Percentiles rank a stretch among this genome's conserved stretches.
Evolutionary conservation across 2,797 vertebrate species (phyloP).

Genomic region (Cyprinodon diabolis): DNA sequence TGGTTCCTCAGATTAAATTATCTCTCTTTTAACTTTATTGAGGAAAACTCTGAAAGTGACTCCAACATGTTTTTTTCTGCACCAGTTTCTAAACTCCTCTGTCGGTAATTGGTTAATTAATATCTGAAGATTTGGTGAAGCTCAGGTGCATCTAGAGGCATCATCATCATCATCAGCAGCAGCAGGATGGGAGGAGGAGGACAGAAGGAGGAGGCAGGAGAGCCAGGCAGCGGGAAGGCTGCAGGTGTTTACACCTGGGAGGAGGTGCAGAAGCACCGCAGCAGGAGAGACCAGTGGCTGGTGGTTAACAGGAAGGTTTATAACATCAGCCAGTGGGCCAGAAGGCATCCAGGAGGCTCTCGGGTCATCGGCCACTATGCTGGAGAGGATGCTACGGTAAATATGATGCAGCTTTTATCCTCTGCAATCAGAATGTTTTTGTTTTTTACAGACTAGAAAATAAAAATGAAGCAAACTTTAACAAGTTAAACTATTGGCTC

Average conservation of each 20-base stretch:
- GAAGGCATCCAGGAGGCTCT: slow-evolving; percentile 83
- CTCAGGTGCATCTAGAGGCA: slow-evolving; percentile 3
- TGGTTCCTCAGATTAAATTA: no score
- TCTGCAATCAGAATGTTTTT: not conserved
- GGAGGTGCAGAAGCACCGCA: slow-evolving; percentile 84
- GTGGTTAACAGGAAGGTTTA: slow-evolving; percentile 91
- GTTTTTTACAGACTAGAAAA: not conserved
- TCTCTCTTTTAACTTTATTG: no score
- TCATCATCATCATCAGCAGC: slow-evolving; percentile 4
- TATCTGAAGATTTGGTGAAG: no score
- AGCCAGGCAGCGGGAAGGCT: slow-evolving; percentile 44
- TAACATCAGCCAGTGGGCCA: slow-evolving; percentile 85
- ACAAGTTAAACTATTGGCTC: no score
- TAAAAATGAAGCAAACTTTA: not conserved
- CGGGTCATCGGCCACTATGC: slow-evolving; percentile 86
- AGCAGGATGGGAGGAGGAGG: slow-evolving; percentile 63
- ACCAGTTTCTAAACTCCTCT: not conserved
- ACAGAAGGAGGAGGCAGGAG: slow-evolving; percentile 49
- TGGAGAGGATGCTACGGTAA: slow-evolving; percentile 93
- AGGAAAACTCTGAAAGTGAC: not conserved
- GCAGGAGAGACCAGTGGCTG: slow-evolving; percentile 85
- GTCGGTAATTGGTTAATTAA: not conserved
- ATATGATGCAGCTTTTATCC: not conserved
- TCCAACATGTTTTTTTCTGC: not conserved
- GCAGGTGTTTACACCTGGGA: slow-evolving; percentile 85